Base-by-base conservation (phyloP, 53 echinoderm and acorn worm genomes). In the Crossaster papposus region DNA sequence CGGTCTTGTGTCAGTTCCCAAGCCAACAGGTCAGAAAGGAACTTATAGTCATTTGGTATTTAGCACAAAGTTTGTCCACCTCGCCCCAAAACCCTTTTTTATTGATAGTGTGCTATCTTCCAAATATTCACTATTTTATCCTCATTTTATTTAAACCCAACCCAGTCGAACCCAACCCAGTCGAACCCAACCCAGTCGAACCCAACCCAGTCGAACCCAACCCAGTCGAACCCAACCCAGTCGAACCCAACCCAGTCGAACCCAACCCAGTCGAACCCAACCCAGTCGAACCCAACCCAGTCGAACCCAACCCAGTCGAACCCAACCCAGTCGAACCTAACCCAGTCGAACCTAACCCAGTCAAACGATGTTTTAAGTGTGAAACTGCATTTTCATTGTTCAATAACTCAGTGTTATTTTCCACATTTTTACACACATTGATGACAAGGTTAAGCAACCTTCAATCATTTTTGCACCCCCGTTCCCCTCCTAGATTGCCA, bases 1-100 rank as follows among this genome's bases (percentile, higher is more conserved):
- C 99, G 0, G 99, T 99, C 17, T 90, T 99, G n/a, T 99, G 99
- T 68, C 99, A 99, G 92, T 99, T 99, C 51, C 99, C 99, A 0
- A 94, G 96, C 68, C 99, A 99, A 70, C 94, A 94, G 95, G 99
- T 99, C 77, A 63, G 85, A 29, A 3, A 14, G 8, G n/a, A 65
- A 20, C n/a, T 33, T 62, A 44, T 9, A 44, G 5, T 18, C 2
- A 14, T 58, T 58, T 55, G 5, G 5, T 9, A 55, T 5, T 55
- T 3, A 15, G 17, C 7, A 58, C 44, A 44, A 44, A 9, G 5
- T 58, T 58, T 18, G 14, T 58, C 13, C 8, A 52, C 53, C 53
- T 52, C 8, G 53, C 53, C n/a, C n/a, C n/a, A n/a, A n/a, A n/a
- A n/a, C n/a, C n/a, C n/a, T n/a, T n/a, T n/a, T n/a, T n/a, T n/a